phyloP scores from a whole-genome alignment of 2,888 invertebrate species.

The Pterobdella sp. region DNA sequence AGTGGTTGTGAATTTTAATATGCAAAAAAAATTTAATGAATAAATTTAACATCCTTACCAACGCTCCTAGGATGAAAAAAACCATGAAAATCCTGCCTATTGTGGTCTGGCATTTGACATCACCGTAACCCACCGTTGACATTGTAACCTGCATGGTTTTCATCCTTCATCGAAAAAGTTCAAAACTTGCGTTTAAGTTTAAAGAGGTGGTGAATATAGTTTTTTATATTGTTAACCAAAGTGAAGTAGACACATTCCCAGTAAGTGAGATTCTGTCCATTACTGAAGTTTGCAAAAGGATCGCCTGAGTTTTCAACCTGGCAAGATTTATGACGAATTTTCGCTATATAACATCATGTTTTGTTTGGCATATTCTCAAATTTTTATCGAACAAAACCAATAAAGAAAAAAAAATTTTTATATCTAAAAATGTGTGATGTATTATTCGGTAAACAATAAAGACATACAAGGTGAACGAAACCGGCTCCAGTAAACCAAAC shows the following conservation, averaged over 20 bases:
- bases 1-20: too few relatives aligned
- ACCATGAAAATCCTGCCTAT: conserved; percentile 97
- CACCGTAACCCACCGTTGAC: conserved; percentile 99
- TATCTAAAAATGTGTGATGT: too few relatives aligned
- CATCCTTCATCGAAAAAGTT: not conserved
- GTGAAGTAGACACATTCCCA: conserved; percentile 99
- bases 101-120: conserved; percentile 95
- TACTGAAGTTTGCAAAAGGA: conserved; percentile 81
- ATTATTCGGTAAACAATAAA: too few relatives aligned
- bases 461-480: conserved; percentile 95
- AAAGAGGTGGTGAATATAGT: not conserved
- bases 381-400: too few relatives aligned
- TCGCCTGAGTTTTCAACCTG: conserved; percentile 33
- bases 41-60: conserved; percentile 77
- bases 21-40: too few relatives aligned
- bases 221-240: conserved; percentile 57
- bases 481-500: conserved; percentile 99
- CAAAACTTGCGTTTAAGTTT: not conserved
- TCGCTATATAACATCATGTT: not conserved
- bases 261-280: conserved; percentile 87
- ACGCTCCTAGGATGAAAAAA: conserved; percentile 99
- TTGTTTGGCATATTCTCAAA: not conserved
- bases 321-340: not conserved
- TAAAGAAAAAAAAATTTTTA: too few relatives aligned
- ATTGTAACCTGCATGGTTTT: conserved; percentile 65